These are phyloP conservation scores for Epizoanthus ramosus DNA, from an alignment of 92 coral and sea anemone species.

Conservation along the genomic window DNA sequence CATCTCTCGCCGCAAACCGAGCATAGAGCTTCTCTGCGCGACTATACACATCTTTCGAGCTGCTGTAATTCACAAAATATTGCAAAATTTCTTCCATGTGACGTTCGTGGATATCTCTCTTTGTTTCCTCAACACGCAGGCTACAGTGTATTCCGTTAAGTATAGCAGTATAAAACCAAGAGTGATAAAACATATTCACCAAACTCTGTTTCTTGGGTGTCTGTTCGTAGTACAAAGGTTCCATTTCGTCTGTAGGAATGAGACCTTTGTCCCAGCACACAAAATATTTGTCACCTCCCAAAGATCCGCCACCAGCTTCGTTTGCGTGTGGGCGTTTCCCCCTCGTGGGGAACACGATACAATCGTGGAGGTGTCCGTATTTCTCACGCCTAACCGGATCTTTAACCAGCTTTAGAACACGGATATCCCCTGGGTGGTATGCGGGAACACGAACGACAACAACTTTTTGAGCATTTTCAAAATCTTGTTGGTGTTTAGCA, in stretches of 20 bases:
- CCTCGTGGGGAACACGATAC: constrained; percentile 67
- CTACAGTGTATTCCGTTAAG: no score
- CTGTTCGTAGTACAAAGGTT: no score
- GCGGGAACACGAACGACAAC: constrained; percentile 62
- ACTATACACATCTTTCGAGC: no score
- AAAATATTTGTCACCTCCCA: constrained; percentile 72
- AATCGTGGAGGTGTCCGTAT: constrained; percentile 61
- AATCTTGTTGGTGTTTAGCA: constrained; percentile 35
- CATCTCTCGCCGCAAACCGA: no score
- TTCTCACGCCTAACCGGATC: constrained; percentile 17
- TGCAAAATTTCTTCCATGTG: no score
- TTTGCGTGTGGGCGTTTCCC: constrained; percentile 65
- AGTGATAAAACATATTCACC: no score
- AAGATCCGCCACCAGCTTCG: constrained; percentile 67
- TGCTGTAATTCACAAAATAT: no score
- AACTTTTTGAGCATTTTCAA: constrained; percentile 43
- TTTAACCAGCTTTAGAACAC: constrained; percentile 54
- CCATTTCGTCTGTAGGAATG: constrained; percentile 36
- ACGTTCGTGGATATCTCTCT: no score
- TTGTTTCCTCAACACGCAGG: no score
- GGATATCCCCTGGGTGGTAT: constrained; percentile 68
- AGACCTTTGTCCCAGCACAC: constrained; percentile 75
- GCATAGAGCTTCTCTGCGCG: no score
- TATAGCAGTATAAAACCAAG: no score
- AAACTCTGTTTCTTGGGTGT: no score